A percentile compares a stretch with the other conserved stretches of the same genome.
Evolutionary conservation across 64 coral and sea anemone species (phyloP).

Genomic region (Montipora foliosa): DNA sequence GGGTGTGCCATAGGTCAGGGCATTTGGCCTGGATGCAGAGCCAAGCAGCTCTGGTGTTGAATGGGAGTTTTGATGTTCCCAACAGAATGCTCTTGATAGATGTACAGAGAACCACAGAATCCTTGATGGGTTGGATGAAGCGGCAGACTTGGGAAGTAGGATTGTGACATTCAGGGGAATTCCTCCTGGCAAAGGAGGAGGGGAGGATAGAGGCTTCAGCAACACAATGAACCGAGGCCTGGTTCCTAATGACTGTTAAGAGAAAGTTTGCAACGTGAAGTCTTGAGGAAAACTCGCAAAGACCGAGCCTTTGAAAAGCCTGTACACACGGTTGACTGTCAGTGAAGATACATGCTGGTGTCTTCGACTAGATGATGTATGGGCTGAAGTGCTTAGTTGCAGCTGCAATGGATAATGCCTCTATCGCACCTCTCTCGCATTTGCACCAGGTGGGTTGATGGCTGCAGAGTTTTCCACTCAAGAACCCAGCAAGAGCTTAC

Average conservation of each 20-base stretch:
- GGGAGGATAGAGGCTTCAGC: not conserved
- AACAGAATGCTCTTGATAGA: not conserved
- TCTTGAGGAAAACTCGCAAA: not conserved
- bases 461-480: conserved; percentile 15
- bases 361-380: too few species aligned
- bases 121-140: not conserved
- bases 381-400: too few species aligned
- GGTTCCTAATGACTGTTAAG: not conserved
- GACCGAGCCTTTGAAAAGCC: too few species aligned
- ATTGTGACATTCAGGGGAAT: conserved; percentile 7
- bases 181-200: conserved; percentile 19
- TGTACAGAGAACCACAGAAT: not conserved
- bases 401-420: too few species aligned
- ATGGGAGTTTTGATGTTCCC: not conserved
- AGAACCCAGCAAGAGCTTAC: not conserved
- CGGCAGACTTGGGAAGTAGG: not conserved
- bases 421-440: too few species aligned
- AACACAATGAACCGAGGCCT: not conserved
- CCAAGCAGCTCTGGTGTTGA: conserved; percentile 18
- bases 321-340: too few species aligned
- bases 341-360: too few species aligned
- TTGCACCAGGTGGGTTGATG: too few species aligned
- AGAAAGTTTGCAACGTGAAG: not conserved
- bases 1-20: not conserved
- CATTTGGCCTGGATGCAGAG: conserved; percentile 15